Conservation (phyloP, 2,888 invertebrate genomes). For the Ormyrus nitidulus region DNA sequence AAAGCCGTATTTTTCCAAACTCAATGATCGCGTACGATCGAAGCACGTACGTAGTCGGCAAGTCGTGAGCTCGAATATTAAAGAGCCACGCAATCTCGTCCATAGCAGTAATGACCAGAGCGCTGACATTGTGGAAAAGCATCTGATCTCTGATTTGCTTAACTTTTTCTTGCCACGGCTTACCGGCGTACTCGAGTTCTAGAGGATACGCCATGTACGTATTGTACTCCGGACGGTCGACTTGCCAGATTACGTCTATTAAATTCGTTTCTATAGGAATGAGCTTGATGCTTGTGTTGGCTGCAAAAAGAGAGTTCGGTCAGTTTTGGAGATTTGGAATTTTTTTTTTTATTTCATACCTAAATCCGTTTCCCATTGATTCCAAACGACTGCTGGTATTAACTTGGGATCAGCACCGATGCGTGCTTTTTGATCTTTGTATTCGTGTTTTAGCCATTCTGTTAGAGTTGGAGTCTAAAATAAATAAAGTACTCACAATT, state of each 20-base stretch:
- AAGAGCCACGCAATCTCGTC: slow-evolving; percentile 93
- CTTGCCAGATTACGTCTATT: slow-evolving; percentile 87
- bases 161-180: slow-evolving; percentile 87
- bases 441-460: slow-evolving; percentile 81
- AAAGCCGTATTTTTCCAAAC: slow-evolving; percentile 81
- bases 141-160: slow-evolving; percentile 81
- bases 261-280: slow-evolving; percentile 82
- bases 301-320: slow-evolving; percentile 57
- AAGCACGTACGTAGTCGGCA: slow-evolving; percentile 87
- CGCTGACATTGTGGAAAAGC: slow-evolving; percentile 80
- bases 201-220: slow-evolving; percentile 80
- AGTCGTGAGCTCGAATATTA: slow-evolving; percentile 91
- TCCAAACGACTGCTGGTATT: slow-evolving; percentile 83
- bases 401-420: slow-evolving; percentile 87
- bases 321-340: too few species aligned
- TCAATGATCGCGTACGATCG: slow-evolving; percentile 86
- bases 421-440: slow-evolving; percentile 75
- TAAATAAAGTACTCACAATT: too few species aligned
- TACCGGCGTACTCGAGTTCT: slow-evolving; percentile 78
- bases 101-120: slow-evolving; percentile 89
- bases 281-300: slow-evolving; percentile 76
- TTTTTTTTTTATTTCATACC: slow-evolving; percentile 58
- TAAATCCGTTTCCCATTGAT: slow-evolving; percentile 79
- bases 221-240: slow-evolving; percentile 79
- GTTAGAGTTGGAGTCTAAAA: slow-evolving; percentile 77